Base-by-base conservation (phyloP, 2,797 vertebrate species). In the Heterohyrax brucei region DNA sequence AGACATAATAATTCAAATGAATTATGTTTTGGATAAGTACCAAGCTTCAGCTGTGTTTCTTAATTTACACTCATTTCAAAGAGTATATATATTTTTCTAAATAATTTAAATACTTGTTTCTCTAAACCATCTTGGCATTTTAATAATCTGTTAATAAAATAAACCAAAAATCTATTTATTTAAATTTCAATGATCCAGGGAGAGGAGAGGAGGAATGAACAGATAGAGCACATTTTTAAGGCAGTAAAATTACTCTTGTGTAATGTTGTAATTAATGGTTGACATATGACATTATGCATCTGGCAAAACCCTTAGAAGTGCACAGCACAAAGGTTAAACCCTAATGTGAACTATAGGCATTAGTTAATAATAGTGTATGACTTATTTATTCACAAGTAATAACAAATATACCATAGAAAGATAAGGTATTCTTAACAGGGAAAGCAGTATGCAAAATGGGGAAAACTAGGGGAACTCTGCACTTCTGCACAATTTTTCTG, bases 121-220 rank as follows among this genome's bases (percentile, higher is more conserved):
- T 93, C 30, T 87, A 75, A 91, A 95, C 46, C 2, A 72, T 68
- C 24, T 39, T 56, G 53, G 85, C 39, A 72, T n/a, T 19, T 48
- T 93, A 79, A 66, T 68, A 50, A 48, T 88, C 84, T 76, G 14
- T 82, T 82, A 72, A 53, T 33, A 70, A 96, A 94, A 82, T 70
- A 12, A 91, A 87, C 18, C 44, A 39, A 5, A 92, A 87, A 76
- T 83, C 39, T 14, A 73, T 78, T 91, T 94, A 94, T 73, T 92
- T 21, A 68, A 64, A 91, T 80, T 19, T 68, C 28, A 14, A 14
- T 68, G 28, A 68, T n/a, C 66, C 66, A 70, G 68, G n/a, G 26
- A 6, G 68, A 70, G 68, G n/a, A 9, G 4, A 16, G n/a, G 30
- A 16, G 5, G n/a, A 16, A 56, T 56, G 53, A 56, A 56, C 18